Conservation (phyloP, 2,797 vertebrate species). For the Meriones psammophilus region DNA sequence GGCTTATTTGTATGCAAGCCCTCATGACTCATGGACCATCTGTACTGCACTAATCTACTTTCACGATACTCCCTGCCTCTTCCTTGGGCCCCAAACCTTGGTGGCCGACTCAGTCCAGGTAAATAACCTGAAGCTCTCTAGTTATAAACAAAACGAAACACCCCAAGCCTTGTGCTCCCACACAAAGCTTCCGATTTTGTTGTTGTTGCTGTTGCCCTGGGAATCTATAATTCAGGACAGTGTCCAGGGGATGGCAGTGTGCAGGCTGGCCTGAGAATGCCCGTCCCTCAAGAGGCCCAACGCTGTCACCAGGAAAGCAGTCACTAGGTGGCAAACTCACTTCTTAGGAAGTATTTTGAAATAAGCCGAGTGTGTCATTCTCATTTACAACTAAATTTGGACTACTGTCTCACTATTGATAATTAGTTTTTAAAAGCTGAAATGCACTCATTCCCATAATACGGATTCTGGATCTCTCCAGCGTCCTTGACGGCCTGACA, state of each 20-base stretch:
- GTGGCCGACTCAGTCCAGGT: not conserved
- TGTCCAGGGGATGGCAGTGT: not conserved
- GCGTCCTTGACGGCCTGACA: too few species aligned
- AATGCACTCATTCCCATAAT: not conserved
- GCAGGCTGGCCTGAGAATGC: not conserved
- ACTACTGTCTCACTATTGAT: not conserved
- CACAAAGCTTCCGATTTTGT: not conserved
- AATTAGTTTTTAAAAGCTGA: not conserved
- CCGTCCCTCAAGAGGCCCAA: not conserved
- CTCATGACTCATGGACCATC: too few species aligned
- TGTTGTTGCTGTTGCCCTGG: not conserved
- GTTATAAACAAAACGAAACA: not conserved
- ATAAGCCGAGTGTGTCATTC: not conserved
- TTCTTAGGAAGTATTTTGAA: not conserved
- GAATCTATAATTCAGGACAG: not conserved
- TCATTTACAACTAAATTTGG: conserved; percentile 12
- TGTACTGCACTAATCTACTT: not conserved
- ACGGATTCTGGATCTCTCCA: not conserved
- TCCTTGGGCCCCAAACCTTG: not conserved
- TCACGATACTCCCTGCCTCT: not conserved
- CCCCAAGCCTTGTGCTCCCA: too few species aligned
- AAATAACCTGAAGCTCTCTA: not conserved
- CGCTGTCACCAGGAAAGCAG: not conserved
- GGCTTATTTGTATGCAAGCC: not conserved
- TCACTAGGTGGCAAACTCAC: conserved; percentile 71